phyloP scores from a whole-genome alignment of 2,888 invertebrate genomes.

The Ornithoptera alexandrae region DNA sequence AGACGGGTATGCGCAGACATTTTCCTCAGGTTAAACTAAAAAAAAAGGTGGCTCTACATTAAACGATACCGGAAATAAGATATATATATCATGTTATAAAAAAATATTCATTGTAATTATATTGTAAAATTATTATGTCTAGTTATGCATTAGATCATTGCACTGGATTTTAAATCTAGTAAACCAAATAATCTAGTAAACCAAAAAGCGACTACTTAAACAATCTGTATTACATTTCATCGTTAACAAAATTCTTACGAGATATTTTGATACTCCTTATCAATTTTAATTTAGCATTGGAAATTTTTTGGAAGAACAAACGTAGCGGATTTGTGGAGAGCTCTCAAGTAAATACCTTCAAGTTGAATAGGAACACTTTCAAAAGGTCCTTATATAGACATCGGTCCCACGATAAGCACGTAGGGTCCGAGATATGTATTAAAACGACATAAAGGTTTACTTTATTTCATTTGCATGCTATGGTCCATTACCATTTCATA shows the following conservation, averaged over 20 bases:
- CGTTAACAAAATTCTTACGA: not conserved
- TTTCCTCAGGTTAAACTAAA: too few species aligned
- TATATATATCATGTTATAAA: too few species aligned
- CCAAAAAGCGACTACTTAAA: not conserved
- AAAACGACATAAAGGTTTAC: constrained; percentile 15
- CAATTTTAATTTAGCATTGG: constrained; percentile 12
- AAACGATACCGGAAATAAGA: too few species aligned
- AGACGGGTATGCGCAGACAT: too few species aligned
- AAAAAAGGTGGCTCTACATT: too few species aligned
- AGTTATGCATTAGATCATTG: too few species aligned
- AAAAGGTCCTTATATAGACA: constrained; percentile 59
- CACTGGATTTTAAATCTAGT: too few species aligned
- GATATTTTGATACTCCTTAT: constrained; percentile 5
- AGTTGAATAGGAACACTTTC: constrained; percentile 59
- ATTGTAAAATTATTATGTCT: too few species aligned
- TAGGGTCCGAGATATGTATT: constrained; percentile 49
- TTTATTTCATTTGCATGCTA: constrained; percentile 15
- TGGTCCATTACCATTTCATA: not conserved
- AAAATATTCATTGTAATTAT: too few species aligned
- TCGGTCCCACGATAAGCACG: constrained; percentile 62
- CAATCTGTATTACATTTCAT: not conserved
- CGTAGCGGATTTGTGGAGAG: constrained; percentile 49
- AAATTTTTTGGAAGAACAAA: constrained; percentile 21
- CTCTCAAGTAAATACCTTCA: constrained; percentile 64
- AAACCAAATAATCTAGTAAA: too few species aligned